Base-by-base conservation (phyloP, 2,797 vertebrate species). In the Oreochromis mossambicus region DNA sequence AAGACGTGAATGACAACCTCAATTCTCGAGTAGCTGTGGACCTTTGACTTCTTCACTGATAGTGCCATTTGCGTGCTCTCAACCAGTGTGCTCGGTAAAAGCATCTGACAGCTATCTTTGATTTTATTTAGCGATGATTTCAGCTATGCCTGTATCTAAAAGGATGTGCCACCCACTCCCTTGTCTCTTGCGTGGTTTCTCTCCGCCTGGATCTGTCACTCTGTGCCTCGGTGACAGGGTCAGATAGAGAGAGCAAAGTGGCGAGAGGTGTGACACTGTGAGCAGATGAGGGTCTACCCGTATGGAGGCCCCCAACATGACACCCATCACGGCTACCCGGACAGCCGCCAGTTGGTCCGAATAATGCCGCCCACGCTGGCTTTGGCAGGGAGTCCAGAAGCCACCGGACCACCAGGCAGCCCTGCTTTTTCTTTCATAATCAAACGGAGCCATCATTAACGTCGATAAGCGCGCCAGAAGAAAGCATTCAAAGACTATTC, bases 221-320 rank as follows among this genome's bases (percentile, higher is more conserved):
- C 90, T 76, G 63, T 29, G 86, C 79, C 82, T 84, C 10, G 79
- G 87, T 94, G 94, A 94, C 93, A 92, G 93, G 94, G 95, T 95
- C 95, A 96, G 94, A 94, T 90, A 93, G 94, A 92, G 87, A 90
- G 93, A 92, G 95, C 91, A 94, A 89, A 94, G 94, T 81, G 87
- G 92, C 66, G 88, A 94, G 94, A 92, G 94, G 91, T 92, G 92
- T 88, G 91, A 92, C 92, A 91, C 89, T 91, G 92, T 43, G 90
- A 95, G 93, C 94, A 94, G 95, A 95, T 94, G 93, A 95, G 93
- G 95, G 92, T 92, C 93, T 93, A 88, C 86, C 89, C 77, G 56
- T 90, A 88, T 84, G 93, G 88, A 89, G 84, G 88, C 85, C 89
- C 91, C 78, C 92, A 91, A 92, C 90, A 80, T 85, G 95, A 90